Percentiles rank a stretch among this genome's conserved stretches.
phyloP scores from a whole-genome alignment of 1,140 invertebrate species.

The Arctopsyche grandis region DNA sequence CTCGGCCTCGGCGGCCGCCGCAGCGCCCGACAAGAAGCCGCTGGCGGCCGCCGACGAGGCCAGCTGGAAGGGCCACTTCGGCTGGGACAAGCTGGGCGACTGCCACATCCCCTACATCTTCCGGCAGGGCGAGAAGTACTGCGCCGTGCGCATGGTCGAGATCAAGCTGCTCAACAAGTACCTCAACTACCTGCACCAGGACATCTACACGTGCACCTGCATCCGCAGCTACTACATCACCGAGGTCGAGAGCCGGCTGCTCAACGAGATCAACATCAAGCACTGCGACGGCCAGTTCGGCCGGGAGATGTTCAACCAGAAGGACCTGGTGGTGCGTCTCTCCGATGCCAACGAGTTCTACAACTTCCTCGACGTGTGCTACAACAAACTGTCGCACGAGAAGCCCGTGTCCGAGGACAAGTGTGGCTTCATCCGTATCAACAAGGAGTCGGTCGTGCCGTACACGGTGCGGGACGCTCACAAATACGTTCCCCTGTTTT shows the following conservation, averaged over 20 bases:
- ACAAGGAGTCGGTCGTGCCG: conserved; percentile 93
- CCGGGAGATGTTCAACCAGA: conserved; percentile 85
- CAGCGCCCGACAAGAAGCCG: conserved; percentile 61
- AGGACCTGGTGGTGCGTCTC: conserved; percentile 89
- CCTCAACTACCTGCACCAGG: conserved; percentile 81
- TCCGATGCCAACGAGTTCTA: conserved; percentile 91
- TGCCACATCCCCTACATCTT: conserved; percentile 89
- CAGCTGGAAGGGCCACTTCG: conserved; percentile 86
- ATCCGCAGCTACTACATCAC: conserved; percentile 95
- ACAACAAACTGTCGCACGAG: conserved; percentile 77
- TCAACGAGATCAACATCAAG: conserved; percentile 93
- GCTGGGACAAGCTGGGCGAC: conserved; percentile 87
- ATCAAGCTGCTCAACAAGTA: conserved; percentile 87
- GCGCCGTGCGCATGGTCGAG: conserved; percentile 91
- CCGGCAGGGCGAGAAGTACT: conserved; percentile 85
- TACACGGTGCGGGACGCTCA: conserved; percentile 86
- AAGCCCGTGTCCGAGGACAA: conserved; percentile 76
- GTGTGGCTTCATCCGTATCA: conserved; percentile 94
- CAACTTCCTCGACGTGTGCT: conserved; percentile 88
- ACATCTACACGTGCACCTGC: conserved; percentile 87
- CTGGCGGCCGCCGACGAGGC: conserved; percentile 76
- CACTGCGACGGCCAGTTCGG: conserved; percentile 94
- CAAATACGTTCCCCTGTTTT: conserved; percentile 93
- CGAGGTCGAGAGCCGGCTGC: conserved; percentile 85
- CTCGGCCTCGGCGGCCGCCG: conserved; percentile 55